Percentiles rank a stretch among this genome's conserved stretches.
Conservation (phyloP, 2,888 invertebrate species). For the Pheosia tremula region DNA sequence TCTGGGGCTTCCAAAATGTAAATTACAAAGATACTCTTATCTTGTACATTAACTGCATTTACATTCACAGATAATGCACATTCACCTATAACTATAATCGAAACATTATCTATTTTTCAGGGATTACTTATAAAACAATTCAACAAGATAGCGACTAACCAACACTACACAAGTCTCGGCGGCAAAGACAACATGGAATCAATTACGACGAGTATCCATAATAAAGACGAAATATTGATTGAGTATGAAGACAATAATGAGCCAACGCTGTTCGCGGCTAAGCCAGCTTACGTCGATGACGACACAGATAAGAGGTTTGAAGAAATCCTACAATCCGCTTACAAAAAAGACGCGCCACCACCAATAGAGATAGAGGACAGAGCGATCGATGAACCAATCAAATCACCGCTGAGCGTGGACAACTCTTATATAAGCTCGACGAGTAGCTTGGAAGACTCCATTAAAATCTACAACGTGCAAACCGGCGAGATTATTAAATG, state of each 20-base stretch:
- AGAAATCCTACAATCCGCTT: constrained; percentile 69
- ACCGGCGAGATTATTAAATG: constrained; percentile 80
- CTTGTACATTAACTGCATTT: not conserved
- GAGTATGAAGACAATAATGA: constrained; percentile 72
- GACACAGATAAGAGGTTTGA: constrained; percentile 73
- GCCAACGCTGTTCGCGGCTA: constrained; percentile 63
- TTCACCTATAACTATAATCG: not conserved
- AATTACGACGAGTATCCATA: constrained; percentile 59
- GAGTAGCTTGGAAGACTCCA: constrained; percentile 79
- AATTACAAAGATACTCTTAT: not conserved
- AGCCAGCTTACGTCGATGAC: constrained; percentile 64
- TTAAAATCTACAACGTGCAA: constrained; percentile 81
- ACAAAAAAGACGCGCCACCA: constrained; percentile 45
- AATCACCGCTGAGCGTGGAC: constrained; percentile 66
- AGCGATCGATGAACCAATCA: constrained; percentile 52
- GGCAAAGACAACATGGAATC: constrained; percentile 57
- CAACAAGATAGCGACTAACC: constrained; percentile 73
- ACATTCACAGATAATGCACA: not conserved
- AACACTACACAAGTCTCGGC: constrained; percentile 69
- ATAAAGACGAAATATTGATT: constrained; percentile 67
- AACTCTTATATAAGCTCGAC: constrained; percentile 73
- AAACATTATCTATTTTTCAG: constrained; percentile 62
- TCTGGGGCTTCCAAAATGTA: constrained; percentile 5
- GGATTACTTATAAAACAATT: constrained; percentile 79
- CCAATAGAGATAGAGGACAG: constrained; percentile 46